phyloP scores from a whole-genome alignment of 1,140 invertebrate genomes.

The Formica selysi region DNA sequence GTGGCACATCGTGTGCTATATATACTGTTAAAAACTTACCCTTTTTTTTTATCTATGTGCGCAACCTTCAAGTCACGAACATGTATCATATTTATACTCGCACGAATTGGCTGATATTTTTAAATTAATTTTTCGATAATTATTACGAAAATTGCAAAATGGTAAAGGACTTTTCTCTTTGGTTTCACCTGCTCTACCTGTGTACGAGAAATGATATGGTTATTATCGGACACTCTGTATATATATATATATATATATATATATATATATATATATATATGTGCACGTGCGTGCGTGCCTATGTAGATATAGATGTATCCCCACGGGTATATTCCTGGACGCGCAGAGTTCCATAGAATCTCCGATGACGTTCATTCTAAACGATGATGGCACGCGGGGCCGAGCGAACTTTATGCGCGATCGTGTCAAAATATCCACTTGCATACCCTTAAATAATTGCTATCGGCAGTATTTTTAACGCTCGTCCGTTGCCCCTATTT shows the following conservation, averaged over 20 bases:
- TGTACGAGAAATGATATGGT: too few species aligned
- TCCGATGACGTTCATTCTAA: conserved; percentile 51
- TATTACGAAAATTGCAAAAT: too few species aligned
- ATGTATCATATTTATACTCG: too few species aligned
- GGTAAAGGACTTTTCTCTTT: too few species aligned
- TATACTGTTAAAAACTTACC: background rate
- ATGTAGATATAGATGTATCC: conserved; percentile 31
- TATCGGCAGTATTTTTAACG: conserved; percentile 41
- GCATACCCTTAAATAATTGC: conserved; percentile 57
- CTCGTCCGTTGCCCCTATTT: background rate
- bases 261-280: background rate
- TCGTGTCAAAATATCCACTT: conserved; percentile 64
- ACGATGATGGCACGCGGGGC: background rate
- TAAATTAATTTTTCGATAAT: too few species aligned
- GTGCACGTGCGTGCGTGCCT: background rate
- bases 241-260: background rate
- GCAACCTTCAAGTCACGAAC: too few species aligned
- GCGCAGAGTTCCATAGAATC: conserved; percentile 50
- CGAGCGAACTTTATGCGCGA: background rate
- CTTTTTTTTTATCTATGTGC: too few species aligned
- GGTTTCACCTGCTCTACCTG: too few species aligned
- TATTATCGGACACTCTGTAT: background rate
- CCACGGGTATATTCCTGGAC: conserved; percentile 41
- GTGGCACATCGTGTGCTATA: background rate
- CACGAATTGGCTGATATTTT: too few species aligned